Percentiles rank a stretch among this genome's conserved stretches.
These are phyloP conservation scores for Pelodytes ibericus DNA, from an alignment of 2,797 vertebrate species.

Conservation along the genomic window DNA sequence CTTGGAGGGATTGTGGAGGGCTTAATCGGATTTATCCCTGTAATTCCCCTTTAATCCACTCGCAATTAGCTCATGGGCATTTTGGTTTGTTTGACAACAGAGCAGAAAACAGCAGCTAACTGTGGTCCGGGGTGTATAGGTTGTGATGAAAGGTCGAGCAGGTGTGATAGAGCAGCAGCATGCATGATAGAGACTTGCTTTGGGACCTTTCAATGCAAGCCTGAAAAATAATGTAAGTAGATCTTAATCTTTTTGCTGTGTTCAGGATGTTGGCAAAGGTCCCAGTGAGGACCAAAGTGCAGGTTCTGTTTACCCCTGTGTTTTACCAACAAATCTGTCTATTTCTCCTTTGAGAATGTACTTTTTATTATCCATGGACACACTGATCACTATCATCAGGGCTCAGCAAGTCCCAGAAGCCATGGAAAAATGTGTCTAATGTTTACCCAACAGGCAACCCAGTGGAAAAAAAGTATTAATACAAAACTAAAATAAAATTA, in stretches of 20 bases:
- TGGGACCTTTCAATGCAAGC: background rate
- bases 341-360: too few species aligned
- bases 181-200: background rate
- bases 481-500: too few species aligned
- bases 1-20: background rate
- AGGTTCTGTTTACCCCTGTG: too few species aligned
- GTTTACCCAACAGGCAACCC: too few species aligned
- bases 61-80: background rate
- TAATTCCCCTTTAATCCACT: constrained; percentile 30
- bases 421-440: too few species aligned
- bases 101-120: background rate
- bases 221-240: constrained; percentile 17
- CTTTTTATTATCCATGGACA: too few species aligned
- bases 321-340: too few species aligned
- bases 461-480: too few species aligned
- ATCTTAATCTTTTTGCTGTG: constrained; percentile 10
- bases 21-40: constrained; percentile 29
- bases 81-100: constrained; percentile 17
- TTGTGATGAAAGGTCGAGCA: background rate
- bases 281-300: too few species aligned
- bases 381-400: too few species aligned
- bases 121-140: background rate
- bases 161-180: background rate
- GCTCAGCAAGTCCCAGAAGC: too few species aligned
- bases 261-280: constrained; percentile 10